These are phyloP conservation scores for Listronotus oregonensis DNA, from an alignment of 1,140 invertebrate genomes.

Conservation along the genomic window DNA sequence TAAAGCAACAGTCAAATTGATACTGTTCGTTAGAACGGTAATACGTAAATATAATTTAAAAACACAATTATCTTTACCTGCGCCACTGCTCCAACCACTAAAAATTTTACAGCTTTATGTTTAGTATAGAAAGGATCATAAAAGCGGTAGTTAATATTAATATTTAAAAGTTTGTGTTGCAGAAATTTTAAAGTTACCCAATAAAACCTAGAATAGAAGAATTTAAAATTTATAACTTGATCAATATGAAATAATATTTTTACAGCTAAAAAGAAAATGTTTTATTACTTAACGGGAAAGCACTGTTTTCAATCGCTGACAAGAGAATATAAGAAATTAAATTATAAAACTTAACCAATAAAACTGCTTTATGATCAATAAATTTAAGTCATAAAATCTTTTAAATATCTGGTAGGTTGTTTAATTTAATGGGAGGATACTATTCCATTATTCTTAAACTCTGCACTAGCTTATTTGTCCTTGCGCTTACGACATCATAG, in stretches of 20 bases:
- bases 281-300: neutral
- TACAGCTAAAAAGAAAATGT: constrained; percentile 3
- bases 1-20: too few species aligned
- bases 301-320: constrained; percentile 1
- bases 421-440: neutral
- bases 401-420: constrained; percentile 17
- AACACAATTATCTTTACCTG: too few species aligned
- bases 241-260: constrained; percentile 3
- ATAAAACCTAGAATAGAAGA: constrained; percentile 9
- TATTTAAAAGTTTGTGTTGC: constrained; percentile 27
- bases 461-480: neutral
- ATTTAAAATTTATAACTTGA: constrained; percentile 11
- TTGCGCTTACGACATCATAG: too few species aligned
- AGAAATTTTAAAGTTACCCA: constrained; percentile 19
- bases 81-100: constrained; percentile 2
- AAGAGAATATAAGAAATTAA: constrained; percentile 4
- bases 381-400: constrained; percentile 15
- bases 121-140: constrained; percentile 13
- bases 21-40: too few species aligned
- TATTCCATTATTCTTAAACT: neutral
- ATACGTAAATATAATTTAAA: too few species aligned
- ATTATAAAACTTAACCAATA: constrained; percentile 20
- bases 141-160: constrained; percentile 27
- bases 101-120: constrained; percentile 17
- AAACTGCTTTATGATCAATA: constrained; percentile 15